A percentile compares a stretch with the other conserved stretches of the same genome.
Conservation (phyloP, 2,797 vertebrate genomes). For the Adrianichthys oophorus region DNA sequence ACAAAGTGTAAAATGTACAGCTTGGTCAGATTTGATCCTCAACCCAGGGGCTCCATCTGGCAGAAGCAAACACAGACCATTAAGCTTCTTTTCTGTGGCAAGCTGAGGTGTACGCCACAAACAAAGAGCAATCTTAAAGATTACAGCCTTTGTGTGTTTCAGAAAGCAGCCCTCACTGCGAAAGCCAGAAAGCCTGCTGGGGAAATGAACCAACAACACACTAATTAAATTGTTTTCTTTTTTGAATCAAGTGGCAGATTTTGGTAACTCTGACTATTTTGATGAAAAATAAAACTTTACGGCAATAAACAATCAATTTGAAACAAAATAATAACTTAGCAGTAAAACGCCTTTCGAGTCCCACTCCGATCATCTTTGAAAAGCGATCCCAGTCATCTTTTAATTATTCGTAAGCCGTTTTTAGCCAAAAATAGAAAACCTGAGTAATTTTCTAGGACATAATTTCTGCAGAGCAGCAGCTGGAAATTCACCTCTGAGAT, state of each 20-base stretch:
- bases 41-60: slow-evolving; percentile 54
- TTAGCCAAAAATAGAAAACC: too few species aligned
- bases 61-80: slow-evolving; percentile 46
- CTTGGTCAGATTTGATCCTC: slow-evolving; percentile 30
- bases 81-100: slow-evolving; percentile 63
- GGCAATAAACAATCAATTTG: not conserved
- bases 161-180: not conserved
- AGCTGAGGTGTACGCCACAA: slow-evolving; percentile 51
- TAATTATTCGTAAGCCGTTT: too few species aligned
- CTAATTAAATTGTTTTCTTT: not conserved
- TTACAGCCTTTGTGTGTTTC: slow-evolving; percentile 46
- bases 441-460: too few species aligned
- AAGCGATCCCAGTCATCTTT: too few species aligned
- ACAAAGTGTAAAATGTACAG: slow-evolving; percentile 9
- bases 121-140: slow-evolving; percentile 60
- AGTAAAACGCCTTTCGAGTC: too few species aligned
- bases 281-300: not conserved
- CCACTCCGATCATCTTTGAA: not conserved
- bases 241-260: not conserved
- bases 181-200: not conserved
- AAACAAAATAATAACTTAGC: not conserved
- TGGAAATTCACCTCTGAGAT: too few species aligned
- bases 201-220: not conserved
- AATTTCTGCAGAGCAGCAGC: too few species aligned
- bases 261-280: not conserved